A percentile compares a stretch with the other conserved stretches of the same genome.
Conservation (phyloP, 2,888 invertebrate species). For the Taphrorychus bicolor region DNA sequence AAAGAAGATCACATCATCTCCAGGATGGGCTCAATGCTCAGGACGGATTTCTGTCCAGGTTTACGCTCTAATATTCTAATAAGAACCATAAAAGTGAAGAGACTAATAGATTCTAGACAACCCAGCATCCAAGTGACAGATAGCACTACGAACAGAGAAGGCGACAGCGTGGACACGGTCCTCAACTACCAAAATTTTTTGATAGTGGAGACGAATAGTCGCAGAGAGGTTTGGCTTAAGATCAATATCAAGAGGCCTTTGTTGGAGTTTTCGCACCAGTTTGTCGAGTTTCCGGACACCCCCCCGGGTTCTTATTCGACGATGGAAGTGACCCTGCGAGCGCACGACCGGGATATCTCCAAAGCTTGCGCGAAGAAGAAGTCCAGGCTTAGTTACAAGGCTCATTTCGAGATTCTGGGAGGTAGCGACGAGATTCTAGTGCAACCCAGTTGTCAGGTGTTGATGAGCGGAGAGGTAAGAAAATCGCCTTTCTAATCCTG, state of each 20-base stretch:
- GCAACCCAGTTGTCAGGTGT: conserved; percentile 45
- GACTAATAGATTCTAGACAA: too few species aligned
- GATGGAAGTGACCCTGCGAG: conserved; percentile 40
- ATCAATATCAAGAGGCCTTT: conserved; percentile 40
- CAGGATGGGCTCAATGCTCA: neutral
- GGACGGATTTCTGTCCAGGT: neutral
- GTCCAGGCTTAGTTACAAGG: conserved; percentile 33
- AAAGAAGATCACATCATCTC: neutral
- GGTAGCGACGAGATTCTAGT: conserved; percentile 41
- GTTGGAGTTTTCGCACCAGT: conserved; percentile 45
- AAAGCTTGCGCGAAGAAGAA: conserved; percentile 25
- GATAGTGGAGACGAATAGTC: conserved; percentile 30
- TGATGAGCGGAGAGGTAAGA: conserved; percentile 44
- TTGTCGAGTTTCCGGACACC: conserved; percentile 45
- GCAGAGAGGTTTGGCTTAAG: conserved; percentile 38
- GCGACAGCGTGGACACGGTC: conserved; percentile 4
- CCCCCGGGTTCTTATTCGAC: conserved; percentile 45
- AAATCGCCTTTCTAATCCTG: too few species aligned
- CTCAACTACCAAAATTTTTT: conserved; percentile 27
- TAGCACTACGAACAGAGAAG: neutral
- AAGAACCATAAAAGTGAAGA: too few species aligned
- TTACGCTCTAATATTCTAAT: too few species aligned
- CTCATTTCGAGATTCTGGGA: conserved; percentile 42
- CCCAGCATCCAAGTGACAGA: neutral
- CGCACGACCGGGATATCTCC: conserved; percentile 27